Base-by-base conservation (phyloP, 2,113 vertebrate genomes). In the Heterotilapia buettikoferi region DNA sequence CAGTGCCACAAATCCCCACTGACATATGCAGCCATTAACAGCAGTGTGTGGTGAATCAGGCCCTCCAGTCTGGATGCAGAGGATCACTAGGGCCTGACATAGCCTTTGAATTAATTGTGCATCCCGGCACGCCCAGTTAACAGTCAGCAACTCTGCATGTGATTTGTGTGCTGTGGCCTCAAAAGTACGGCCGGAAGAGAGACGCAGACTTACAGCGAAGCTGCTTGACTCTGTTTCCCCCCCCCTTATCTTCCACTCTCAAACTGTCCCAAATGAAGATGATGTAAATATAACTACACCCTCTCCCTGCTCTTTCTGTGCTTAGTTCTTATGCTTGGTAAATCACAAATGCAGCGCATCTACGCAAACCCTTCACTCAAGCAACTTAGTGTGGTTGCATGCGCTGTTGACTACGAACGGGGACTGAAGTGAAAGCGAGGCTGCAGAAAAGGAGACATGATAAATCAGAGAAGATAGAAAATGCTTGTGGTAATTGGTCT, bases 121-220 rank as follows among this genome's bases (percentile, higher is more conserved):
- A 86, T 91, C 87, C 88, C 92, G 93, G 91, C 93, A 87, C 82
- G 52, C 84, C 89, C 89, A 85, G 89, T 88, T 93, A 94, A 89
- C 94, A 94, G 95, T 97, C 96, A 97, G 96, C 96, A 96, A 94
- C 92, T 96, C 93, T 95, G 84, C 38, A 59, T 26, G 90, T 95
- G 96, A 96, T 96, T 96, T 97, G 96, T 96, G 92, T 80, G 66
- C 88, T 90, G 93, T 93, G 73, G 89, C 82, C 78, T 90, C 84
- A 90, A 88, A 95, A 89, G 63, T 92, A 93, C 59, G 21, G 87
- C 82, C 90, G 90, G 91, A 91, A 40, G 26, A 7, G 52, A 56
- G 92, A 93, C 93, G 93, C 95, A 93, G 93, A 96, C 96, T 91
- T 84, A 52, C 84, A 81, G 80, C 0, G 18, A 26, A 73, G 71